phyloP scores from a whole-genome alignment of 2,888 invertebrate species.

The Rotaria magnacalcarata region DNA sequence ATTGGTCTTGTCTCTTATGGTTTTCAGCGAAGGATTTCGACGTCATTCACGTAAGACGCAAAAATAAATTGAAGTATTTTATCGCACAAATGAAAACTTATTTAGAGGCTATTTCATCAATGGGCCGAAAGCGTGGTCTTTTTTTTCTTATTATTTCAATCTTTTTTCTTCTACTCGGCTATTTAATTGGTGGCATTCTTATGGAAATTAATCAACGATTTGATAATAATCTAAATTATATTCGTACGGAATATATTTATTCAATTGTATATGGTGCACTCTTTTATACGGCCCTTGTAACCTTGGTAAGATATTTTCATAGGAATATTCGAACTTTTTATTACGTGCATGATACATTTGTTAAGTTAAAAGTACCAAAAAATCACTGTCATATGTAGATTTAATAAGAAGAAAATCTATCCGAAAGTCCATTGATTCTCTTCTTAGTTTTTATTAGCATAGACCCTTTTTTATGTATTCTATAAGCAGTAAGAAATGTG shows the following conservation, averaged over 20 bases:
- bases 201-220: background rate
- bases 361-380: too few species aligned
- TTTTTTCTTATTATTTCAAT: background rate
- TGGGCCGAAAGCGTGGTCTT: background rate
- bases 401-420: too few species aligned
- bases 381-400: too few species aligned
- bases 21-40: conserved; percentile 4
- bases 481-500: too few species aligned
- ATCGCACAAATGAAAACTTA: too few species aligned
- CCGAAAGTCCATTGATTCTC: too few species aligned
- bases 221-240: background rate
- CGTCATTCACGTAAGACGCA: conserved; percentile 1
- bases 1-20: background rate
- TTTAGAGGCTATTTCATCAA: background rate
- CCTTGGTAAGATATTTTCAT: background rate
- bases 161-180: background rate
- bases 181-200: background rate
- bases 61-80: background rate
- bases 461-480: too few species aligned
- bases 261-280: conserved; percentile 2
- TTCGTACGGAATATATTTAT: conserved; percentile 14
- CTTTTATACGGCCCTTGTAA: conserved; percentile 16
- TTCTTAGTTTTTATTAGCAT: too few species aligned
- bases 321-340: too few species aligned
- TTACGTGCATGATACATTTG: too few species aligned